Evolutionary conservation across 2,113 vertebrate species (phyloP).

Genomic region (Centropus bengalensis): DNA sequence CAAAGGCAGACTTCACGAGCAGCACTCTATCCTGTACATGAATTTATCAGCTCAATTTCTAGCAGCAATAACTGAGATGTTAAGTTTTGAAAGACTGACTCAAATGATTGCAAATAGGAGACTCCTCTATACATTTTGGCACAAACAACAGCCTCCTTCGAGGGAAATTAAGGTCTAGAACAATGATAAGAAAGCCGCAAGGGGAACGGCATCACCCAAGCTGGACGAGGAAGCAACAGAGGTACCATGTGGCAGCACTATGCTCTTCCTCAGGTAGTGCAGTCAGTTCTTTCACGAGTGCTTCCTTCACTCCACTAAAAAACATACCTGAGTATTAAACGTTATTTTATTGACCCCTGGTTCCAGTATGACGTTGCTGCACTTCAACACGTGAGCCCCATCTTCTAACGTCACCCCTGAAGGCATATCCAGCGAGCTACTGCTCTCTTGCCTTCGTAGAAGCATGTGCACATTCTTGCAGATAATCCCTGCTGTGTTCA

Average conservation of each 20-base stretch:
- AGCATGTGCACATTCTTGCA: constrained; percentile 94
- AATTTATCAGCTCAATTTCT: not conserved
- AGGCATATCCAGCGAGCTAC: constrained; percentile 78
- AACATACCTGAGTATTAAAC: constrained; percentile 87
- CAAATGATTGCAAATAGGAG: not conserved
- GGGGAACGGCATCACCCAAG: not conserved
- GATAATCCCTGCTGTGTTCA: constrained; percentile 88
- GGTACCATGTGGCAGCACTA: not conserved
- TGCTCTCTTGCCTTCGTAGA: constrained; percentile 84
- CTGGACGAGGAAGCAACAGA: not conserved
- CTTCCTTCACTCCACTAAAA: not conserved
- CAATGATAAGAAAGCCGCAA: not conserved
- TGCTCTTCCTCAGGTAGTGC: not conserved
- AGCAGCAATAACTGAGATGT: not conserved
- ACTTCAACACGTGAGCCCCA: constrained; percentile 82
- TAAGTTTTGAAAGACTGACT: not conserved
- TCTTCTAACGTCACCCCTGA: constrained; percentile 81
- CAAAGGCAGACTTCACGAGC: not conserved
- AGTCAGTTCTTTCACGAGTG: not conserved
- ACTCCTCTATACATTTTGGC: not conserved
- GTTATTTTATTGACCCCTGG: constrained; percentile 88
- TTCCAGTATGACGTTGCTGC: constrained; percentile 79
- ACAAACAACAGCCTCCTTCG: not conserved
- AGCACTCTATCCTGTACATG: not conserved
- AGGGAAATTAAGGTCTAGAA: not conserved